phyloP scores from a whole-genome alignment of 1,140 invertebrate species.

The Anoplolepis gracilipes region DNA sequence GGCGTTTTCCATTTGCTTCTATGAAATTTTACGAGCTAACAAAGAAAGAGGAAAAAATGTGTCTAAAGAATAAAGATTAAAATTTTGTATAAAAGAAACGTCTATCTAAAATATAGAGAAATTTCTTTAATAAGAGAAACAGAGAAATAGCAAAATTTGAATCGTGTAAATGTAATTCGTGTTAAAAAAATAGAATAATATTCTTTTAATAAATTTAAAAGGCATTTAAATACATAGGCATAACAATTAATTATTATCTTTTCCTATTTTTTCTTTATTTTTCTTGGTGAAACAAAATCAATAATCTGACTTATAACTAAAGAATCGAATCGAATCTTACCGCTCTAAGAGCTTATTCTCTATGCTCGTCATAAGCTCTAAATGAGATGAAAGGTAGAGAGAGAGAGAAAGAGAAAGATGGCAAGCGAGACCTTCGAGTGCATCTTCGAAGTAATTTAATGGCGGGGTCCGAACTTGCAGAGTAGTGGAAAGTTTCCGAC shows the following conservation, averaged over 20 bases:
- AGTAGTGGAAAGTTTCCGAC: conserved; percentile 66
- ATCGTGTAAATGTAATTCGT: neutral
- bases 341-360: neutral
- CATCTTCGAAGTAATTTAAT: conserved; percentile 73
- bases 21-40: neutral
- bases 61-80: neutral
- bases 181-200: conserved; percentile 20
- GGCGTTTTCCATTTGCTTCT: neutral
- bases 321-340: neutral
- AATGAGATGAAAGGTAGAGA: neutral
- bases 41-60: neutral
- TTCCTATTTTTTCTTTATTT: neutral
- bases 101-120: neutral
- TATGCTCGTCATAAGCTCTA: neutral
- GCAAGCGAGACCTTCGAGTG: conserved; percentile 55
- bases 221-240: neutral
- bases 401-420: neutral
- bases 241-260: neutral
- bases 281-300: conserved; percentile 11
- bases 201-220: conserved; percentile 28
- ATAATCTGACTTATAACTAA: conserved; percentile 9
- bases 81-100: too few relatives aligned
- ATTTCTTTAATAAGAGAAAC: neutral
- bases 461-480: conserved; percentile 61
- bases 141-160: neutral